Percentiles rank a stretch among this genome's conserved stretches.
Evolutionary conservation across 2,797 vertebrate species (phyloP).

Genomic region (Ambastaia sidthimunki): DNA sequence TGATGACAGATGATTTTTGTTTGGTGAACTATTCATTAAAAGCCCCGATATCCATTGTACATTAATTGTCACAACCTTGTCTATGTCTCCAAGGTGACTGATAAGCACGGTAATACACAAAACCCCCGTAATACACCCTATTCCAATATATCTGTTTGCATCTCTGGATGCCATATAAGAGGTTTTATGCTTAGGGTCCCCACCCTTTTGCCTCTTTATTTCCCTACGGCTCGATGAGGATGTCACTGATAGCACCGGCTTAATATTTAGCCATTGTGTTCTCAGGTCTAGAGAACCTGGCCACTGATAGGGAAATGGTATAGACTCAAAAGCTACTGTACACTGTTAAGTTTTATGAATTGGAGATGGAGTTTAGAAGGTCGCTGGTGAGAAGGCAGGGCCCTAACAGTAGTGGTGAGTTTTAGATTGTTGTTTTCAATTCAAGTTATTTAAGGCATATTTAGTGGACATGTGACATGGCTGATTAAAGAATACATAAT

Average conservation of each 20-base stretch:
- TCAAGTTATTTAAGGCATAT: not conserved
- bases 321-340: conserved; percentile 6
- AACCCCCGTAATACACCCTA: not conserved
- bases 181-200: conserved; percentile 5
- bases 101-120: too few species aligned
- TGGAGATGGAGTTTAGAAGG: conserved; percentile 68
- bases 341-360: conserved; percentile 49
- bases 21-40: not conserved
- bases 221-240: conserved; percentile 24
- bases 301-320: conserved; percentile 20
- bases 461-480: not conserved
- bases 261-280: conserved; percentile 79
- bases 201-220: conserved; percentile 30
- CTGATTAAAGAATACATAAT: not conserved
- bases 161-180: conserved; percentile 1
- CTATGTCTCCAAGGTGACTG: not conserved
- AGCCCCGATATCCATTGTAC: not conserved
- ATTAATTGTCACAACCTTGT: not conserved
- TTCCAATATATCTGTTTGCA: conserved; percentile 9
- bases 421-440: conserved; percentile 8
- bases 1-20: not conserved
- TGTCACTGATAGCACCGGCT: conserved; percentile 59
- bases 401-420: conserved; percentile 62
- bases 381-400: conserved; percentile 49
- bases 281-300: conserved; percentile 41